phyloP scores from a whole-genome alignment of 2,113 vertebrate genomes.

The Turdus rufiventris region DNA sequence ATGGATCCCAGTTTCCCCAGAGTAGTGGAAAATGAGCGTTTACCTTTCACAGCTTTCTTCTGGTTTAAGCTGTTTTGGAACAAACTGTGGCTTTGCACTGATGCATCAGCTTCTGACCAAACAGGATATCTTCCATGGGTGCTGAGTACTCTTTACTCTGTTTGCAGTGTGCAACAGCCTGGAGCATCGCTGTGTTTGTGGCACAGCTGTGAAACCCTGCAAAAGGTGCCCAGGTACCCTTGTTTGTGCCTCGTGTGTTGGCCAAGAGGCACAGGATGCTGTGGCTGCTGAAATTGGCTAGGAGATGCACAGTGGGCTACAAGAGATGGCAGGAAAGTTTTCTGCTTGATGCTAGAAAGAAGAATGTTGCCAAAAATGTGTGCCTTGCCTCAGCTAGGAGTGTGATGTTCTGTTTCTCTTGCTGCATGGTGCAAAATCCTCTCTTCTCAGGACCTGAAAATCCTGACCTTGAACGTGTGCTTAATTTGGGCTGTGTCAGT shows the following conservation, averaged over 20 bases:
- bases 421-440: background rate
- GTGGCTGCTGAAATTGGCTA: background rate
- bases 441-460: background rate
- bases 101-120: background rate
- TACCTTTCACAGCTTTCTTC: background rate
- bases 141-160: background rate
- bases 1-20: background rate
- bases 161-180: accelerated
- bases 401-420: background rate
- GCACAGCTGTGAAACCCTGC: background rate
- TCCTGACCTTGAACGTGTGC: background rate
- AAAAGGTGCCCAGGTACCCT: background rate
- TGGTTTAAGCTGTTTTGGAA: background rate
- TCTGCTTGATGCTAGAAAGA: background rate
- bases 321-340: background rate
- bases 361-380: background rate
- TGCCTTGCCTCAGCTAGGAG: background rate
- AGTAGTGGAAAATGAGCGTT: background rate
- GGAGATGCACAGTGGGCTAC: background rate
- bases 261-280: background rate
- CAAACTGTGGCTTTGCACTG: background rate
- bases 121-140: background rate
- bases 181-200: background rate
- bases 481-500: background rate
- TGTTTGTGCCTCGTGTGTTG: background rate